phyloP scores from a whole-genome alignment of 1,140 invertebrate species.

The Vollenhovia emeryi region DNA sequence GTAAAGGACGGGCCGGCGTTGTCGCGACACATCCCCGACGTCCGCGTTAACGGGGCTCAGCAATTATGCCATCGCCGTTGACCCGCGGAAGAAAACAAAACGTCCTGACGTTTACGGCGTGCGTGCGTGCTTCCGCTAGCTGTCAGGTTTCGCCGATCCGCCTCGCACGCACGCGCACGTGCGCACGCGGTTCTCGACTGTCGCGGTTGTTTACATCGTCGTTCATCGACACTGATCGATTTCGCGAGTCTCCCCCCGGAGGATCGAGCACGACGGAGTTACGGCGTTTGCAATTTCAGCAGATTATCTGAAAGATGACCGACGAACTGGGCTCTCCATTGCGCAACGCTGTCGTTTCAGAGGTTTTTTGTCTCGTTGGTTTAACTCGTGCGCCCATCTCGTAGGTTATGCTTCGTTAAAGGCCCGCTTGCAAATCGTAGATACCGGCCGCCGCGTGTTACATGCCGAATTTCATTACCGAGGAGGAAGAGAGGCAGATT shows the following conservation, averaged over 20 bases:
- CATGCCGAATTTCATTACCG: constrained; percentile 95
- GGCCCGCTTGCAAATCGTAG: constrained; percentile 81
- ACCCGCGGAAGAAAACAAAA: constrained; percentile 28
- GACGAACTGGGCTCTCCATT: neutral
- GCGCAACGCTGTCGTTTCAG: neutral
- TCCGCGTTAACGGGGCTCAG: neutral
- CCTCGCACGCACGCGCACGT: constrained; percentile 18
- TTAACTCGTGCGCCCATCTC: neutral
- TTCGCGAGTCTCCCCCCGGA: too few species aligned
- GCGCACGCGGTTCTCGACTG: neutral
- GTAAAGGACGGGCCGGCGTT: too few species aligned
- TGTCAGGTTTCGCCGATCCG: neutral
- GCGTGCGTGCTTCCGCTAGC: constrained; percentile 28
- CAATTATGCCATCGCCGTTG: constrained; percentile 35
- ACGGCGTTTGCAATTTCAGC: neutral
- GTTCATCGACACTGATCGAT: constrained; percentile 32
- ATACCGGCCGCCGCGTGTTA: constrained; percentile 92
- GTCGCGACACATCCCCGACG: neutral
- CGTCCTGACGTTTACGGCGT: constrained; percentile 37
- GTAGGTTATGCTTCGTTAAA: constrained; percentile 45
- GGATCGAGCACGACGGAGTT: too few species aligned
- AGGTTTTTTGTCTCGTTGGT: constrained; percentile 49
- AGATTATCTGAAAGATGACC: neutral
- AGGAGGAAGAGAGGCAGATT: constrained; percentile 92
- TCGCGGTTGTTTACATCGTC: constrained; percentile 32